Base-by-base conservation (phyloP, 2,113 vertebrate genomes). In the Nycticryphes semicollaris region DNA sequence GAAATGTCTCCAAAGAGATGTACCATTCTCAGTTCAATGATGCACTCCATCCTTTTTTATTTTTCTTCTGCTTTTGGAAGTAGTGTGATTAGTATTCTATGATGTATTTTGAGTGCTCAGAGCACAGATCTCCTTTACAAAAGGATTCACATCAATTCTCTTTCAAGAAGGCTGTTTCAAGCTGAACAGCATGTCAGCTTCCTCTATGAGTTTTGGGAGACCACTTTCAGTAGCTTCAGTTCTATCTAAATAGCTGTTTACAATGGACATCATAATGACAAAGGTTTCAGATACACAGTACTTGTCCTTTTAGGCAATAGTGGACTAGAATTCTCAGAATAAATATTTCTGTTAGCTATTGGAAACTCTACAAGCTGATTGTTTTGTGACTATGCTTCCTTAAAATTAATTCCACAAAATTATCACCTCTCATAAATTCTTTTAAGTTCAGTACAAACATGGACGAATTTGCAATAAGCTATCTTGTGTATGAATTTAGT, bases 71-170 rank as follows among this genome's bases (percentile, higher is more conserved):
- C 77, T 91, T 79, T 95, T 84, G 77, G 81, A 95, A 92, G 80
- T 54, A 19, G 56, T 81, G 76, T 67, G 85, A 90, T 95, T 96
- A 94, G 89, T 90, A 96, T 95, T 96, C 96, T 69, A n/a, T 66
- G 89, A 95, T 83, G 85, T 72, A 72, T 90, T 81, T 82, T 72
- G 92, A 95, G 80, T 89, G 83, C 80, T 92, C 92, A 94, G 90
- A 94, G 86, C 86, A 86, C 68, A 79, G 83, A 96, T 93, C 85
- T 94, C 67, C 85, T 94, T 79, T 76, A 93, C 92, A 93, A 96
- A 96, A 95, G 92, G 84, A 91, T 87, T 89, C 89, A 87, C 91
- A 94, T 94, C 82, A 91, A 83, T 96, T 94, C 92, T 94, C 84
- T 67, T 83, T 84, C 94, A 89, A 84, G 92, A 81, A 89, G 92